These are phyloP conservation scores for Arge pagana DNA, from an alignment of 2,888 invertebrate genomes.

Conservation along the genomic window DNA sequence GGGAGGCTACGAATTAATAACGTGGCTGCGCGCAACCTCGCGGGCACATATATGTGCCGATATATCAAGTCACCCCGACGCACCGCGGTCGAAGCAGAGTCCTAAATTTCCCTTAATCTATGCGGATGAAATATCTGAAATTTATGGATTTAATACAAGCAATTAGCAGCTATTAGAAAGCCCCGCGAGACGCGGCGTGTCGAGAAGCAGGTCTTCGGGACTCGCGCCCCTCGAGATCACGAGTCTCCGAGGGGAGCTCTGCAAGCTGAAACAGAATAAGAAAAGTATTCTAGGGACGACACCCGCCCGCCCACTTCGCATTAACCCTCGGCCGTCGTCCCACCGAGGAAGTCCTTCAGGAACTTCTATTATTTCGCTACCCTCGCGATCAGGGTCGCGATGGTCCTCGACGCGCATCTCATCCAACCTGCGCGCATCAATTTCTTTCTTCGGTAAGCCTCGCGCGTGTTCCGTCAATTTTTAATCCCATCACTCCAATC, in stretches of 20 bases:
- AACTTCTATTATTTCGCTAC: conserved; percentile 10
- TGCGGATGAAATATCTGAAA: conserved; percentile 21
- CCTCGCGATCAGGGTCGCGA: too few relatives aligned
- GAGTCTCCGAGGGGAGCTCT: background rate
- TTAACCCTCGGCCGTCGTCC: too few relatives aligned
- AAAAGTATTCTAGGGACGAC: too few relatives aligned
- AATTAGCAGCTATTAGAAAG: conserved; percentile 26
- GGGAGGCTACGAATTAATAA: too few relatives aligned
- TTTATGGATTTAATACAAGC: conserved; percentile 25
- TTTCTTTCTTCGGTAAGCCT: too few relatives aligned
- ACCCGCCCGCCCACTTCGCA: too few relatives aligned
- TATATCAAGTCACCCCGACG: background rate
- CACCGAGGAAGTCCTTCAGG: background rate
- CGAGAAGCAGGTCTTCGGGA: background rate
- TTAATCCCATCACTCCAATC: too few relatives aligned
- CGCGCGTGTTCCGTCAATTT: too few relatives aligned
- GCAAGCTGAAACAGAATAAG: background rate
- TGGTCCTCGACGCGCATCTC: too few relatives aligned
- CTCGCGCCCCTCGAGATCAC: conserved; percentile 7
- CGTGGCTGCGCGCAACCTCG: too few relatives aligned
- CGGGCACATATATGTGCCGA: background rate
- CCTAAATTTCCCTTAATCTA: conserved; percentile 8
- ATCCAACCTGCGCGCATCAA: too few relatives aligned
- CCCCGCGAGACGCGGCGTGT: background rate
- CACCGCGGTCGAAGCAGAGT: background rate